Evolutionary conservation across 2,888 invertebrate species (phyloP), one percentile per base, ranked within the genome.

Genomic region (Gibbula magus): DNA sequence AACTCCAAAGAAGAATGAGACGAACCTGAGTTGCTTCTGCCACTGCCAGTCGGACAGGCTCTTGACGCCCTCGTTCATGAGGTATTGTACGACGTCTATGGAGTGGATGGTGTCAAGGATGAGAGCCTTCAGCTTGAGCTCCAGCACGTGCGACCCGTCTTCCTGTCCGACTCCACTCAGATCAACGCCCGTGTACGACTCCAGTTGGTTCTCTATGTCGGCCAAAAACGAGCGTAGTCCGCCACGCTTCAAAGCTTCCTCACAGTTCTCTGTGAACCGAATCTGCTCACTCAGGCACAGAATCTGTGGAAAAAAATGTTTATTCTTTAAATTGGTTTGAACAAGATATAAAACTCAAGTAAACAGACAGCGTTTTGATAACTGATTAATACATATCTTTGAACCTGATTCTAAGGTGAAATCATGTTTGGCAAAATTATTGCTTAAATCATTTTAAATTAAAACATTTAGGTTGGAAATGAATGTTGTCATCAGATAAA

Each of bases 71-170:
- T 89, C 89, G 73, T 94, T 94, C 81, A 97, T 94, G 77, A 99
- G 94, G 86, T 95, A 94, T 89, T 96, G 96, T 54, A 98, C 95
- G 32, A 99, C 95, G 80, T 95, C 95, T 82, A 97, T 95, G 92
- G 97, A 96, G 94, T 99, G 97, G 84, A 99, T 97, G 22, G 97
- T 96, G 91, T 99, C 99, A 88, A 99, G 94, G 87, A 99, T 95
- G 77, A 99, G 94, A 13, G 97, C 96, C 92, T 99, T 97, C 84
- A 98, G 94, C 94, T 99, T 99, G 77, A 97, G 94, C 90, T 96
- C 95, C 77, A 96, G 94, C 83, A 82, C 83, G 52, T 79, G 83
- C 75, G 86, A 86, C 8, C 85, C 87, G 39, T 88, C 90, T 5
- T 82, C 82, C 32, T 86, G 89, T 66, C 82, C 77, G 35, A 87